Evolutionary conservation across 2,113 vertebrate species (phyloP).

Genomic region (Geococcyx californianus): DNA sequence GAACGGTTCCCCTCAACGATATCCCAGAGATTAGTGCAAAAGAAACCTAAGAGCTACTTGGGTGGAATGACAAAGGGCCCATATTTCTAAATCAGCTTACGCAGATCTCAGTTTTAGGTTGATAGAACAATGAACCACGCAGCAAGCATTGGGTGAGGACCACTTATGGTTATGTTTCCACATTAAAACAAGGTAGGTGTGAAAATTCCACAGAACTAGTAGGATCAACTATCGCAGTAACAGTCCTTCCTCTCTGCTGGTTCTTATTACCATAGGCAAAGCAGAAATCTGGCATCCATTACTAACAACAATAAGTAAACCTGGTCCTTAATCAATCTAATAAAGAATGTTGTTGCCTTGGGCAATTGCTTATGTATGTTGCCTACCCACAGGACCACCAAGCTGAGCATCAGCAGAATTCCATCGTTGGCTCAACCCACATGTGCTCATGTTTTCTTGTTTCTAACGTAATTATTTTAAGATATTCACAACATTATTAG

Average conservation of each 20-base stretch:
- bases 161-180: slow-evolving; percentile 46
- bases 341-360: slow-evolving; percentile 45
- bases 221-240: neutral
- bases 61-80: neutral
- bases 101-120: neutral
- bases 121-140: neutral
- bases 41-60: neutral
- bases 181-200: slow-evolving; percentile 57
- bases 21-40: neutral
- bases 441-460: slow-evolving; percentile 34
- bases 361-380: slow-evolving; percentile 61
- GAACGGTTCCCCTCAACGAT: neutral
- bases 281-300: slow-evolving; percentile 45
- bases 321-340: slow-evolving; percentile 51
- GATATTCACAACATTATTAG: slow-evolving; percentile 47
- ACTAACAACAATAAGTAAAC: slow-evolving; percentile 51
- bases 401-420: slow-evolving; percentile 55
- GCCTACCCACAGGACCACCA: slow-evolving; percentile 66
- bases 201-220: slow-evolving; percentile 48
- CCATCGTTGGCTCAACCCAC: slow-evolving; percentile 14
- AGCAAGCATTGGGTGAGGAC: neutral
- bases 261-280: slow-evolving; percentile 20
- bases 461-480: slow-evolving; percentile 47
- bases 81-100: neutral
- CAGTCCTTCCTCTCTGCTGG: slow-evolving; percentile 15